Percentiles rank a stretch among this genome's conserved stretches.
phyloP scores from a whole-genome alignment of 2,888 invertebrate genomes.

The Ophion ellenae region DNA sequence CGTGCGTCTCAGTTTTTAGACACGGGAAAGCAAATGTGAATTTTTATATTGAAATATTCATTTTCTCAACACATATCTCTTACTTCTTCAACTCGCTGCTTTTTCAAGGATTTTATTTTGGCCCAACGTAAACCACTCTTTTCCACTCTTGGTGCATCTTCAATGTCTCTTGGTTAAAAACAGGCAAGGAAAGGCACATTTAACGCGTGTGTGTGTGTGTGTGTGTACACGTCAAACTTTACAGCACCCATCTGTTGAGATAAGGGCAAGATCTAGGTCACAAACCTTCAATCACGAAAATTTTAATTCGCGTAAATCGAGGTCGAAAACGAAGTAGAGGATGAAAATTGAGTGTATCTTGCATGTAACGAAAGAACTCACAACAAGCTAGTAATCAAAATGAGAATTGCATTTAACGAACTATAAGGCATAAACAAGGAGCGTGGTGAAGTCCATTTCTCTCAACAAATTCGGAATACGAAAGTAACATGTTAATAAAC shows the following conservation, averaged over 20 bases:
- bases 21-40: background rate
- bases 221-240: background rate
- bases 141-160: conserved; percentile 17
- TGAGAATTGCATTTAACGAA: conserved; percentile 33
- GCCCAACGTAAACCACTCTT: background rate
- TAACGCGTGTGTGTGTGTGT: background rate
- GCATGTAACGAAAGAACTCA: background rate
- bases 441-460: background rate
- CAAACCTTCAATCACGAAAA: conserved; percentile 58
- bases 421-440: conserved; percentile 15
- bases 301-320: conserved; percentile 58
- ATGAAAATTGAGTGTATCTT: conserved; percentile 5
- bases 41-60: background rate
- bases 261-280: conserved; percentile 68
- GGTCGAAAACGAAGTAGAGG: conserved; percentile 39
- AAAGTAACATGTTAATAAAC: background rate
- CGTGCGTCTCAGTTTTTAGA: background rate
- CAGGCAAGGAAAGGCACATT: conserved; percentile 8
- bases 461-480: conserved; percentile 14
- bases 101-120: conserved; percentile 8
- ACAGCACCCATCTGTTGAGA: conserved; percentile 50
- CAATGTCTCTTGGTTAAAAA: conserved; percentile 15
- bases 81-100: conserved; percentile 30
- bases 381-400: conserved; percentile 22
- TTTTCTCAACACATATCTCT: background rate